phyloP scores from a whole-genome alignment of 2,797 vertebrate species.

The Halcyon leucocephala region DNA sequence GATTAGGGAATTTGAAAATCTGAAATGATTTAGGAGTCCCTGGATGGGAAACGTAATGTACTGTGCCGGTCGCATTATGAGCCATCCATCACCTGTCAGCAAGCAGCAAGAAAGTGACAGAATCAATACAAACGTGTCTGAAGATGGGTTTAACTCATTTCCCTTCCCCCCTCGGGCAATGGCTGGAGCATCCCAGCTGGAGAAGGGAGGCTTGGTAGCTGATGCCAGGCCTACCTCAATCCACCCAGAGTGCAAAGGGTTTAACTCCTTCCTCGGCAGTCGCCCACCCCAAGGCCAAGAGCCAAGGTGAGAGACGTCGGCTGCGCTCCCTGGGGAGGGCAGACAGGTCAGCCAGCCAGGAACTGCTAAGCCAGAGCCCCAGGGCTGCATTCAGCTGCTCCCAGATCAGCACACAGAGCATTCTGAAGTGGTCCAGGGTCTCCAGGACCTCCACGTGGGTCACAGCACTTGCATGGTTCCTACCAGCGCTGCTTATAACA shows the following conservation, averaged over 20 bases:
- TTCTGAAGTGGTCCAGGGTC: background rate
- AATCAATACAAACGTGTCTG: slow-evolving; percentile 81
- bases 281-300: background rate
- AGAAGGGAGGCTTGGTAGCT: background rate
- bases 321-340: accelerated
- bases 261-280: background rate
- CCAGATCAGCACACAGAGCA: accelerated
- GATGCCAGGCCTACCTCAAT: slow-evolving; percentile 11
- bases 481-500: background rate
- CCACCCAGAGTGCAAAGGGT: background rate
- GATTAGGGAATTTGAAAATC: slow-evolving; percentile 84
- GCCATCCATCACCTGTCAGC: slow-evolving; percentile 83
- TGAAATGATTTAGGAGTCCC: slow-evolving; percentile 83
- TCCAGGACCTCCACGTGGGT: accelerated
- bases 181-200: background rate
- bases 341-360: background rate
- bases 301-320: background rate
- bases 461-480: background rate
- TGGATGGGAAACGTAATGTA: slow-evolving; percentile 77
- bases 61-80: slow-evolving; percentile 76
- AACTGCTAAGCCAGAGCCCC: background rate
- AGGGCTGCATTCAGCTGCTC: background rate
- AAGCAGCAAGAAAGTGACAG: slow-evolving; percentile 80
- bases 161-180: slow-evolving; percentile 56
- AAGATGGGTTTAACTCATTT: slow-evolving; percentile 82